Evolutionary conservation across 2,113 vertebrate species (phyloP).

Genomic region (Dinomys branickii): DNA sequence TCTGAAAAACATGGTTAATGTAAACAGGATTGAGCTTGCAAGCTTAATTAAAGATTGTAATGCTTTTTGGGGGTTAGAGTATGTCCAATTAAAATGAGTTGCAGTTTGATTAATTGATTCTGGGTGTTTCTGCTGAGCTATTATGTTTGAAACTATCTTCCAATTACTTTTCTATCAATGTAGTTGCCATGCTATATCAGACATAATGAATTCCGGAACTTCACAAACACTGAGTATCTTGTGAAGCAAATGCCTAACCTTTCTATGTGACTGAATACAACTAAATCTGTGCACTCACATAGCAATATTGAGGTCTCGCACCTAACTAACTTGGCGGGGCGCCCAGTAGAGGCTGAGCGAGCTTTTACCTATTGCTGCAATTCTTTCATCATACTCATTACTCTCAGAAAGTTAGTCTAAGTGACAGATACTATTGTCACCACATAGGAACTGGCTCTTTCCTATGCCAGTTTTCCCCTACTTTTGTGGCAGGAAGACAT

Average conservation of each 20-base stretch:
- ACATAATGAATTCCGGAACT: constrained; percentile 71
- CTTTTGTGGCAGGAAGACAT: constrained; percentile 49
- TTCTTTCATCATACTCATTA: not conserved
- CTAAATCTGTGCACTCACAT: not conserved
- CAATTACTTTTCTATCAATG: constrained; percentile 82
- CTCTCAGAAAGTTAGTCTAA: not conserved
- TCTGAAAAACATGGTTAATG: constrained; percentile 32
- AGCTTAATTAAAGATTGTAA: constrained; percentile 75
- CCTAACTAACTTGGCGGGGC: not conserved
- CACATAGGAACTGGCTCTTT: not conserved
- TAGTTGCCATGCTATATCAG: constrained; percentile 73
- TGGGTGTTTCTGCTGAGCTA: constrained; percentile 77
- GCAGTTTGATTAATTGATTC: constrained; percentile 80
- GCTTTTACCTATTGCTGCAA: not conserved
- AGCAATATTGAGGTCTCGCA: not conserved
- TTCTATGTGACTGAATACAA: not conserved
- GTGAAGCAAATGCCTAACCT: constrained; percentile 23
- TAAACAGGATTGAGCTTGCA: constrained; percentile 56
- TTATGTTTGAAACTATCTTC: constrained; percentile 75
- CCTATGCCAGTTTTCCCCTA: not conserved
- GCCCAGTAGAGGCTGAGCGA: not conserved
- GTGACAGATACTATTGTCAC: constrained; percentile 26
- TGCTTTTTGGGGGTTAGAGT: constrained; percentile 68
- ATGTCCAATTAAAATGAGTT: constrained; percentile 78
- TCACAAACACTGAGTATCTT: constrained; percentile 40